Evolutionary conservation across 2,888 invertebrate species (phyloP), one percentile per base, ranked within the genome.

Genomic region (Auanema sp.): DNA sequence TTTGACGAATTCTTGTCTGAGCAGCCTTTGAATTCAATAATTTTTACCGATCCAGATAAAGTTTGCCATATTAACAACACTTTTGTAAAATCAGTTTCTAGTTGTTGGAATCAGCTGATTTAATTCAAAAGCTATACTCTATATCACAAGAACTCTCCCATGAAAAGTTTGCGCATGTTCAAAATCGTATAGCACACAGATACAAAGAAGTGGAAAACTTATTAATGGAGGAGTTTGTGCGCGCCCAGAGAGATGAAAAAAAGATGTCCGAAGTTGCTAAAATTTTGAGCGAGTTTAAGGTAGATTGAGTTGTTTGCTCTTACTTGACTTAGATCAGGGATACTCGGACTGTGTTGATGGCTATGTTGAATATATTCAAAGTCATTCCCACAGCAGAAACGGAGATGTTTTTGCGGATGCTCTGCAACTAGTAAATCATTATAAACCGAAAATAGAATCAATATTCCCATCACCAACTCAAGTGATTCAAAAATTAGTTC

Each of bases 401-500:
- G 91, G 91, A 84, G 93, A 95, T 84, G 90, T 96, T 60, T 97
- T 95, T 86, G 89, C 89, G 57, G 91, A 94, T 65, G 91, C 96
- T 12, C 87, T 93, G 51, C 92, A 92, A 0, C 87, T 97, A 75
- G 96, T 95, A 85, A 90, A 90, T 78, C 90, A 90, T 83, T 93
- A 86, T 89, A 92, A 84, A 88, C 89, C 78, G 88, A 91, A 68
- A 24, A 85, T 87, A 50, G 81, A 85, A 59, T 90, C 91, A 82
- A 95, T 98, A 1, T 98, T 98, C 84, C 90, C 90, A 6, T 93
- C 93, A 85, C 93, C 95, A 0, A 92, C 95, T 75, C 92, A 93
- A 87, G 95, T 98, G 10, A 94, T 97, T 92, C 91, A 92, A 64
- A 97, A 97, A 87, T 93, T 96, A 85, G 92, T 98, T n/a, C n/a